Evolutionary conservation across 2,113 vertebrate species (phyloP).

Genomic region (Syrmaticus mikado): DNA sequence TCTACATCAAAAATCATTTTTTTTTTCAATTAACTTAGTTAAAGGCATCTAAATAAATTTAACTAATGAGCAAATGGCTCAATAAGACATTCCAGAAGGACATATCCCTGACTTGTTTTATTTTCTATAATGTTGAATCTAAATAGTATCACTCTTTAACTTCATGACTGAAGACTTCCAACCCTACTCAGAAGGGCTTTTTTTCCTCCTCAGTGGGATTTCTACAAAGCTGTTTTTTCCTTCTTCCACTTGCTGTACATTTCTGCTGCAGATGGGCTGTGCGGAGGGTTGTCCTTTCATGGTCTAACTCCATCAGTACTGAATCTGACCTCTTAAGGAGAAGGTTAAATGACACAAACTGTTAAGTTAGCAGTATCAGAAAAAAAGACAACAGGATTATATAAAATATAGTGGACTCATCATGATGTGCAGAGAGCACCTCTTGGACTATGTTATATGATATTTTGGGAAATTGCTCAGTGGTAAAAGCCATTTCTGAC

Average conservation of each 20-base stretch:
- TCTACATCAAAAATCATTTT: background rate
- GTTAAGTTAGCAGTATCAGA: background rate
- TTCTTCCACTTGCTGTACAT: background rate
- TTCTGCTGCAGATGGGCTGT: background rate
- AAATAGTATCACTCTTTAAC: background rate
- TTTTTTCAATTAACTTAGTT: background rate
- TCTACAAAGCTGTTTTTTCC: background rate
- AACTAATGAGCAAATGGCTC: background rate
- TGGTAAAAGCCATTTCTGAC: background rate
- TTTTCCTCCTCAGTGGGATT: fast-evolving
- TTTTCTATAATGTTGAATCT: background rate
- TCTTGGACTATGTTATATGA: background rate
- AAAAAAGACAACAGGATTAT: background rate
- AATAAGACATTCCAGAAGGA: background rate
- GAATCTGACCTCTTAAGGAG: background rate
- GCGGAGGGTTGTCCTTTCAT: background rate
- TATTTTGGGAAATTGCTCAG: background rate
- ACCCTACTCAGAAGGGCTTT: background rate
- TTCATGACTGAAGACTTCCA: background rate
- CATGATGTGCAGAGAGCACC: background rate
- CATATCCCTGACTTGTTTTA: background rate
- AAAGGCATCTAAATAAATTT: background rate
- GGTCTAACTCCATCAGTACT: background rate
- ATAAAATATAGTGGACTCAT: background rate
- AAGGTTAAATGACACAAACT: background rate